Base-by-base conservation (phyloP, 2,888 invertebrate species). In the Acrocyrtus sp. region DNA sequence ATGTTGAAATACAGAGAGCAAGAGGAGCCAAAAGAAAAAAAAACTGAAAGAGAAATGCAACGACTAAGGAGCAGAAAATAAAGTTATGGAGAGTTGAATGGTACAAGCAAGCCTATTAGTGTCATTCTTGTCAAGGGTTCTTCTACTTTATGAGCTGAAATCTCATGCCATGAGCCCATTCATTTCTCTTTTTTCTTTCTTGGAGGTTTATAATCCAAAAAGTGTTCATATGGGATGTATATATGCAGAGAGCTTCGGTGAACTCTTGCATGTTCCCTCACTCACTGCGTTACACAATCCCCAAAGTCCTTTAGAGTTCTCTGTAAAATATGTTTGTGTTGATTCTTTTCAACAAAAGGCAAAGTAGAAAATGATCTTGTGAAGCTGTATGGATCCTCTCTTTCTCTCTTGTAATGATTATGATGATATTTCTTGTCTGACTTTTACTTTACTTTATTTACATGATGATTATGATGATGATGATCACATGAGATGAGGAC, bases 51-150 rank as follows among this genome's bases (percentile, higher is more conserved):
- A 56, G 53, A 61, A 62, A 70, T 70, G 70, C 62, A 62, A 70
- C 62, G 62, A 50, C 62, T 50, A 69, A 69, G 69, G 47, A 62
- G 70, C 62, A 70, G 70, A 70, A 70, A 70, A 70, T 70, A 70
- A 70, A 70, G 70, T 70, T 70, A 70, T 70, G 70, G 70, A 70
- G 70, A 62, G 70, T 70, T 70, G 70, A 70, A 70, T 70, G 62
- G 70, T 70, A 70, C 70, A 62, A 70, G 62, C 62, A 62, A 70
- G 70, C 70, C 62, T 70, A 70, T 70, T 70, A 70, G 70, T 70
- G 70, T 70, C 70, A 70, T 70, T 70, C 70, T 69, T 70, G 70
- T 70, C 70, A 70, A 70, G 70, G 70, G 70, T 70, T 70, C 70
- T 70, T 70, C 62, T 62, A 70, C 53, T 70, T 70, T 70, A 70